Evolutionary conservation across 2,797 vertebrate genomes (phyloP), one percentile per base, ranked within the genome.

Genomic region (Lepilemur ruficaudatus): DNA sequence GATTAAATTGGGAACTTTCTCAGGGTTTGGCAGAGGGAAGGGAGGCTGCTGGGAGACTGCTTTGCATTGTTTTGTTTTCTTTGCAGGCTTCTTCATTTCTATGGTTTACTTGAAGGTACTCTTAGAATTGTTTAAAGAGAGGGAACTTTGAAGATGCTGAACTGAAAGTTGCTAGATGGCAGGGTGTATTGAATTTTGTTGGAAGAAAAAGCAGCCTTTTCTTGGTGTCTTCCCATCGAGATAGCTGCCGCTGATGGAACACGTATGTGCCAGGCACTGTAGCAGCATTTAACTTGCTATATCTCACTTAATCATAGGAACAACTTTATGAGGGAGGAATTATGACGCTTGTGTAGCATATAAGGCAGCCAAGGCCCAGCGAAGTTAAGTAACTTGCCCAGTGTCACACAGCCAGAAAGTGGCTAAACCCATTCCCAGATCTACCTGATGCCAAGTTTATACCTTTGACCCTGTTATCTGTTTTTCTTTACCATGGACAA

Each of bases 151-250:
- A 87, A 55, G 48, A 91, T 13, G 38, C 55, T 78, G 55, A 46
- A 46, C 61, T 38, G 81, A 10, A 48, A 0, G 63, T 95, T 97
- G 73, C 96, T 46, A 88, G 97, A 75, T 93, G 97, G 96, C 97
- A 96, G 96, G 32, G 79, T 18, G 90, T 95, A 75, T 1, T 14
- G 2, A 0, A 3, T 85, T 14, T 13, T 46, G 0, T 6, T 70
- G 75, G 10, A 6, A 17, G 50, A 38, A 63, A 43, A 48, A 35
- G 5, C 30, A 63, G n/a, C 1, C 23, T 25, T 63, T 43, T 38
- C 67, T 12, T 32, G n/a, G 0, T 3, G 32, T 11, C 7, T 82
- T 96, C 52, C 20, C 28, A 38, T 0, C 2, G 32, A 52, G 75
- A 41, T 10, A 70, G 25, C 59, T 75, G 3, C 18, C 69, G 2